Evolutionary conservation across 1,140 invertebrate genomes (phyloP), one percentile per base, ranked within the genome.

Genomic region (Camponotus floridanus): DNA sequence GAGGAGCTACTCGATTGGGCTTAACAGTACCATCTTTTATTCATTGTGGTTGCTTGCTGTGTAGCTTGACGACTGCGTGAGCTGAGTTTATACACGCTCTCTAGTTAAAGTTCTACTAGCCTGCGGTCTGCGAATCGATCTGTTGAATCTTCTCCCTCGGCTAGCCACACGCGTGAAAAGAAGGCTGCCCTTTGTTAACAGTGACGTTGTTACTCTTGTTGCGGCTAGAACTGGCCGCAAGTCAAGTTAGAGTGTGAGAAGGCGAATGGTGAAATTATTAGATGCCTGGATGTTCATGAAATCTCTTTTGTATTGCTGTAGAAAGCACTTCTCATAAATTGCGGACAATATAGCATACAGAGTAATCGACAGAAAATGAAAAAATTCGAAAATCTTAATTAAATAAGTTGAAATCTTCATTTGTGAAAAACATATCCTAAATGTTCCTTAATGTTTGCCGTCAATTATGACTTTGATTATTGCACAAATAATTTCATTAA

Each of bases 11-110:
- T 84, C 90, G 85, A 91, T 90, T 81, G 88, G 87, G 87, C 89
- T 92, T 91, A 93, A 93, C 87, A 90, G 87, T 83, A 85, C 85
- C 91, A 93, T 93, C 92, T 93, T 93, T 93, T 93, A 93, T 93
- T 93, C 92, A 93, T 92, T 88, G 87, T 89, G 74, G 92, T 48
- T 64, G 90, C 76, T 89, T 88, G 83, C 89, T 90, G 86, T 91
- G 89, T 89, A 88, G 91, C 92, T 92, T 92, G 92, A 92, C 90
- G 90, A 93, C 88, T 93, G 92, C 92, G 92, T 92, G 92, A 93
- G 92, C 89, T 81, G 92, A 92, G 91, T 93, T 92, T 93, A 93
- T 92, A 91, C 87, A 91, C 85, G 85, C 81, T 91, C 81, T 91
- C 90, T 90, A 91, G 91, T 93, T 93, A 92, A 93, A 93, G 86